Evolutionary conservation across 2,113 vertebrate species (phyloP).

Genomic region (Pardalotus punctatus): DNA sequence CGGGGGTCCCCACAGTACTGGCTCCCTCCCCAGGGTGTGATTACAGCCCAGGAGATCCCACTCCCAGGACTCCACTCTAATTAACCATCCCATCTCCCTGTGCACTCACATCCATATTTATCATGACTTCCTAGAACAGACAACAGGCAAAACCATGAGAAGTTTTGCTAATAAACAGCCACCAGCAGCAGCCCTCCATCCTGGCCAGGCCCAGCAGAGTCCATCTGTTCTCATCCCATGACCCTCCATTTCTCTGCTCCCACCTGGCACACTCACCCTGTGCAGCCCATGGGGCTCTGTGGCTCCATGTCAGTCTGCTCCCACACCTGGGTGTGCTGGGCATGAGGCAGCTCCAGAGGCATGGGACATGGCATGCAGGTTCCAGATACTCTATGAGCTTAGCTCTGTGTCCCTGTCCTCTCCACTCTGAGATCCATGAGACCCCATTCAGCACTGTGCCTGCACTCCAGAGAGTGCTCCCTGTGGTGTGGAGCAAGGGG

Average conservation of each 20-base stretch:
- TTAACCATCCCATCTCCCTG: not conserved
- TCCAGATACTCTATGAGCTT: not conserved
- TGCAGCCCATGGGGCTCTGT: accelerated
- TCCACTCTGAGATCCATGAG: accelerated
- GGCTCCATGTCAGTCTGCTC: not conserved
- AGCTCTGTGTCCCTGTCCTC: not conserved
- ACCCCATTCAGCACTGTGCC: not conserved
- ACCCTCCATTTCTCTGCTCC: not conserved
- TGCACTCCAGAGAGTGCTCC: accelerated
- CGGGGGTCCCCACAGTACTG: not conserved
- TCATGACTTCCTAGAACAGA: not conserved
- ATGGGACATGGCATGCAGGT: accelerated
- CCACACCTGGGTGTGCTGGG: not conserved
- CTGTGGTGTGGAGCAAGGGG: not conserved
- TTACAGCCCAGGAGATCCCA: not conserved
- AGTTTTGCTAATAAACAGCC: not conserved
- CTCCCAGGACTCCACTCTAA: not conserved
- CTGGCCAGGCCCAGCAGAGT: not conserved
- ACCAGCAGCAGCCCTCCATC: not conserved
- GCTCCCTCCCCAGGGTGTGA: accelerated
- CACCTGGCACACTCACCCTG: accelerated
- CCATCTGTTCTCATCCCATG: not conserved
- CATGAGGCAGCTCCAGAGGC: not conserved
- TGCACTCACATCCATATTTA: not conserved
- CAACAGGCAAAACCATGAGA: not conserved